phyloP scores from a whole-genome alignment of 2,888 invertebrate genomes.

The Mallateleia sp. region DNA sequence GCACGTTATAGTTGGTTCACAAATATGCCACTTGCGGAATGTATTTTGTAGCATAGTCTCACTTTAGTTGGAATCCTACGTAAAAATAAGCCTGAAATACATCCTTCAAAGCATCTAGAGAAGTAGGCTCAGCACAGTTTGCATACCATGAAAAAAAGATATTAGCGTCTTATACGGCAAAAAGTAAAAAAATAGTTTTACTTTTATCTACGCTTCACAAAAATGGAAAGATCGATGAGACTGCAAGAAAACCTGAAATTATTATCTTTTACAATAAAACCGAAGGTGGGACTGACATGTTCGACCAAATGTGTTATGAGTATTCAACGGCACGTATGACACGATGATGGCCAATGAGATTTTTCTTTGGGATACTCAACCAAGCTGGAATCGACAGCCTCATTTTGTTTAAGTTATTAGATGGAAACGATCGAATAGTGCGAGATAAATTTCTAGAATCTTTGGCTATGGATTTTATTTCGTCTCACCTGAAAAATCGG shows the following conservation, averaged over 20 bases:
- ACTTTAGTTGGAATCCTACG: slow-evolving; percentile 5
- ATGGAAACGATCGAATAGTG: background rate
- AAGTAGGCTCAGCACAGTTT: background rate
- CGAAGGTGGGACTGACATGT: slow-evolving; percentile 81
- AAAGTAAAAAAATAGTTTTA: slow-evolving; percentile 59
- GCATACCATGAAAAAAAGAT: background rate
- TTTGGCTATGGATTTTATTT: background rate
- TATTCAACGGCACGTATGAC: slow-evolving; percentile 67
- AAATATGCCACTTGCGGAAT: too few relatives aligned
- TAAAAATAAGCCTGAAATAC: slow-evolving; percentile 5
- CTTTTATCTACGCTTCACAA: slow-evolving; percentile 18
- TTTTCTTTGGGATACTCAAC: slow-evolving; percentile 80
- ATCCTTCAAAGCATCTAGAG: background rate
- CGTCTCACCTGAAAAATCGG: background rate
- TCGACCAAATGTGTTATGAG: slow-evolving; percentile 79
- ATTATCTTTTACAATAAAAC: slow-evolving; percentile 81
- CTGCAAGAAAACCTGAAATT: slow-evolving; percentile 71
- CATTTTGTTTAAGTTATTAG: background rate
- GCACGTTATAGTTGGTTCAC: too few relatives aligned
- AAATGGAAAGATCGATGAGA: slow-evolving; percentile 8
- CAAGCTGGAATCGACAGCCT: slow-evolving; percentile 56
- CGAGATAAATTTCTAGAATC: background rate
- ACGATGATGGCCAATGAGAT: slow-evolving; percentile 80
- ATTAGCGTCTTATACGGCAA: slow-evolving; percentile 28
- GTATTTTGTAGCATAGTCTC: too few relatives aligned